Base-by-base conservation (phyloP, 2,888 invertebrate genomes). In the Drosophila koepferae region DNA sequence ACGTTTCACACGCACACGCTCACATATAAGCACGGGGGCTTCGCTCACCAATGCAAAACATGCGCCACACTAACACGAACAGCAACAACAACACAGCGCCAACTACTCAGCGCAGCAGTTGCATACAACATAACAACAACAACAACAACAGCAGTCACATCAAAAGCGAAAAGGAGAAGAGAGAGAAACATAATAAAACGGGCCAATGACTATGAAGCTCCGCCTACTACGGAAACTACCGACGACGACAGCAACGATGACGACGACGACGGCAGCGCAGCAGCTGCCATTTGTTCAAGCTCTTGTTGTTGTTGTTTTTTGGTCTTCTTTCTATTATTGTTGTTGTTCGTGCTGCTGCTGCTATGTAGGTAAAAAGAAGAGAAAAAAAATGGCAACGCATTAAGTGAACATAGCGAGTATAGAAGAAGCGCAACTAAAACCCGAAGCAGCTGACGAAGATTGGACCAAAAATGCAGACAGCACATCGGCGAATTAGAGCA, bases 121-220 rank as follows among this genome's bases (percentile, higher is more conserved):
- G 78, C 86, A 76, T 83, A 81, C 86, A 86, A 59, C 82, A 73
- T 64, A 60, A 48, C 49, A 63, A 46, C 63, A 70, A 18, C 68
- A 40, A 16, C 40, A 53, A 28, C 59, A 62, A 10, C 64, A 69
- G 38, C 55, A 71, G 38, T 55, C 67, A 77, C 68, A 72, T 44
- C 65, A 68, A 74, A 67, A 54, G 56, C 64, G 72, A 86, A 86
- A 84, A 91, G 86, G 86, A 90, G 90, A 90, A 83, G 80, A 74
- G 72, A 80, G 82, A 86, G 86, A 90, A 88, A 81, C 82, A 89
- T 87, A 88, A 89, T 83, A 83, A 84, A 86, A 85, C 84, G 87
- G 81, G 86, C 92, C 92, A 92, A 92, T 92, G 89, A 87, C 82
- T 90, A 86, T 82, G 82, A 89, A 91, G 91, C 92, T 92, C 92